Evolutionary conservation across 2,113 vertebrate genomes (phyloP), one percentile per base, ranked within the genome.

Genomic region (Orycteropus afer): DNA sequence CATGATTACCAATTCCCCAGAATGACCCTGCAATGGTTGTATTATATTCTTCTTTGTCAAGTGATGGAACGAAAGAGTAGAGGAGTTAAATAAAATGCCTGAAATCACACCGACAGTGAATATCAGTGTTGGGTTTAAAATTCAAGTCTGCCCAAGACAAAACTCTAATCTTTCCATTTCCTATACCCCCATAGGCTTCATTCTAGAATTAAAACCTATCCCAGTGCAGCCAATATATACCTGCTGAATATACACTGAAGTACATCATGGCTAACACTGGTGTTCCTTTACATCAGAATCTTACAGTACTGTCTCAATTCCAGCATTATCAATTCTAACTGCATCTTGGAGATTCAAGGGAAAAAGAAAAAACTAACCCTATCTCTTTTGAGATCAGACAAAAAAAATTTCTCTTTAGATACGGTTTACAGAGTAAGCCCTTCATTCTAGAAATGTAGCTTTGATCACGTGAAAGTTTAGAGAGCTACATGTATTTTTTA

Each of bases 181-280:
- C 27, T 29, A 6, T 57, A 22, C 55, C 51, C 29, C 65, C 40
- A 45, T 0, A 45, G 11, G 13, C n/a, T 27, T 42, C 13, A 23
- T 29, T 18, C 13, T 8, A 65, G 57, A 25, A 77, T 34, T n/a
- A 49, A 65, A 86, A 74, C 40, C 40, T 10, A 11, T 83, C 59
- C 49, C 42, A 59, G n/a, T 13, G 45, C 47, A 78, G 42, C 13
- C 51, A n/a, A 27, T 32, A 49, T 71, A 49, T n/a, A 71, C 20
- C 18, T 27, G 10, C 12, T 27, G 45, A 32, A 55, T 17, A 14
- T 1, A 5, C 11, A 9, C 14, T 7, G 5, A 17, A 7, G 40
- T 14, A 20, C 1, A 0, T 8, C 0, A 0, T 22, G 73, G 10
- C 32, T 4, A 45, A 25, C 7, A 1, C 22, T 32, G 4, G 11